Base-by-base conservation (phyloP, 35 echinoderm and acorn worm species). In the Stichopus chloronotus region DNA sequence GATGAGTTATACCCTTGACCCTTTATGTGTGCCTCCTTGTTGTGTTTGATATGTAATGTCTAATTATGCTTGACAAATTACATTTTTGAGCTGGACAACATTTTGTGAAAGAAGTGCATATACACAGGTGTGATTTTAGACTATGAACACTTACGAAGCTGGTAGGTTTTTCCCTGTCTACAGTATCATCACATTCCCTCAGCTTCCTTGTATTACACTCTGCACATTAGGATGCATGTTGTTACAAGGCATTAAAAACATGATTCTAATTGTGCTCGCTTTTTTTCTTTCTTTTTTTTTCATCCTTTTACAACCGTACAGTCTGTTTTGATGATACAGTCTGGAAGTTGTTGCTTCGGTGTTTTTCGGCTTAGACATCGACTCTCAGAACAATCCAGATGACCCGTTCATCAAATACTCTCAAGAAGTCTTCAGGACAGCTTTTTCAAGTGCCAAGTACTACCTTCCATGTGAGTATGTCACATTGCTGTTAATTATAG, bases 331-430 rank as follows among this genome's bases (percentile, higher is more conserved):
- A 10, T 11, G 25, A 55, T 92, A 54, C 90, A 82, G 76, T 20
- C 58, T 92, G 24, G 90, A 92, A 52, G 56, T 77, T 17, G 77
- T 92, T 58, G 90, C 72, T 20, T 17, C 52, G 10, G 52, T 77
- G 4, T 77, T 79, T 16, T 92, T 92, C 13, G 90, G 90, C 10
- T 19, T 92, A 16, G n/a, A 92, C 12, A 57, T 92, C 14, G 90
- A 92, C 77, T 92, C 90, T 16, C 90, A 92, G 56, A 92, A 81
- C 17, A 92, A 80, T 25, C 74, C 90, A 57, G 55, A 92, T 80
- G 76, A 92, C 25, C 90, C 90, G 13, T 92, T 92, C 59, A 77
- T 92, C 53, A 82, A 56, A 53, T 6, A 79, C 30, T 20, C 77
- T 11, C 80, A 80, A 22, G 77, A 78, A 20, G 90, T 9, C 6